A percentile compares a stretch with the other conserved stretches of the same genome.
phyloP scores from a whole-genome alignment of 2,797 vertebrate genomes.

The Anguilla marmorata region DNA sequence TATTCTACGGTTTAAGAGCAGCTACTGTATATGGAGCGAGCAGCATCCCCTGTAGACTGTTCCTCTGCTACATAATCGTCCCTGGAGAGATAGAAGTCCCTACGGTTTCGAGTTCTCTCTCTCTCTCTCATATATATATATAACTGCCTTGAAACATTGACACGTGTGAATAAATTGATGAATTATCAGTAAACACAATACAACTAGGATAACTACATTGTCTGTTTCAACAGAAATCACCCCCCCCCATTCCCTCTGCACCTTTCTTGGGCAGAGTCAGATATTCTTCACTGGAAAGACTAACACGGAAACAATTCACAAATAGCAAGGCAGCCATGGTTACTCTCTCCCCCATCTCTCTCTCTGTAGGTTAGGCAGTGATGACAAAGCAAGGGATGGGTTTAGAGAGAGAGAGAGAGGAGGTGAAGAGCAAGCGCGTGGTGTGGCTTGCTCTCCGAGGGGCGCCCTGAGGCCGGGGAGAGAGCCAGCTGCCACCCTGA shows the following conservation, averaged over 20 bases:
- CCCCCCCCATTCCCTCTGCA: neutral
- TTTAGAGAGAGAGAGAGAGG: neutral
- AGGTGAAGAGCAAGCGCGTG: conserved; percentile 68
- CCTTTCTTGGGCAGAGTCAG: neutral
- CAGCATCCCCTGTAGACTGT: neutral
- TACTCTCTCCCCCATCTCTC: conserved; percentile 37
- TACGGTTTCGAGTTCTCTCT: neutral
- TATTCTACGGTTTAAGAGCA: neutral
- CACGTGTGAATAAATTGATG: neutral
- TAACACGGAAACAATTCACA: neutral
- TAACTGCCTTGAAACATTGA: neutral
- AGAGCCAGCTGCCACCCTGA: conserved; percentile 76
- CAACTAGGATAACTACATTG: neutral
- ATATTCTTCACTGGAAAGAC: neutral
- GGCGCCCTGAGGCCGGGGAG: conserved; percentile 67
- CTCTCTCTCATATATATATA: neutral
- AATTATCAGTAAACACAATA: neutral
- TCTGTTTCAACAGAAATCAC: neutral
- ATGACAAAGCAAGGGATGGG: conserved; percentile 42
- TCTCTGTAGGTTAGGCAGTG: neutral
- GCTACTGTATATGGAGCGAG: neutral
- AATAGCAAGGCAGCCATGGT: conserved; percentile 10
- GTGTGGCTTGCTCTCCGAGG: conserved; percentile 67
- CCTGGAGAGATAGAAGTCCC: neutral
- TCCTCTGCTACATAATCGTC: neutral